Base-by-base conservation (phyloP, 1,140 invertebrate species). In the Amphibalanus amphitrite region DNA sequence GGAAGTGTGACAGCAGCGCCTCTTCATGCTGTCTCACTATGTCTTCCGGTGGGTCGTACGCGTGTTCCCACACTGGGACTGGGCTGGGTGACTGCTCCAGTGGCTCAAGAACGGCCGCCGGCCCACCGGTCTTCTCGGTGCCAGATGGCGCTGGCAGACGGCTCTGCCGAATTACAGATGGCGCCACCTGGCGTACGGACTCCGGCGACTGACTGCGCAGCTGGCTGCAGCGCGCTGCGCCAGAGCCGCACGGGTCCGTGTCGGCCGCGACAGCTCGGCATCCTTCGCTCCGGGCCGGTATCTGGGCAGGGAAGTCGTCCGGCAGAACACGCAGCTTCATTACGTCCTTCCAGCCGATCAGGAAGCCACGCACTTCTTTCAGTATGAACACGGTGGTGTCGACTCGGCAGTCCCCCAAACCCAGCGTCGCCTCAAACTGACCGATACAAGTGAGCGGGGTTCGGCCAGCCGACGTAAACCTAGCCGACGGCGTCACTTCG, bases 301-400 rank as follows among this genome's bases (percentile, higher is more conserved):
- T 25, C 25, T 72, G 68, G 30, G 69, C n/a, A 0, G 33, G 33
- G 29, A 70, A 70, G 26, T 72, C 47, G 29, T 33, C 17, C 0
- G 33, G 69, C 30, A 72, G 25, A 8, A 72, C 17, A 1, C 69
- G 30, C 28, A 72, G 47, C 0, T 64, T 26, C 67, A 70, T 28
- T 3, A 69, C 38, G 28, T 72, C 67, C 29, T 28, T 47, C 71
- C 71, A 72, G 38, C 33, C 59, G 1, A 70, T 10, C 17, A 70
- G 25, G 26, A 64, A 59, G 8, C 72, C 69, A 38, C 17, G 29
- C n/a, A 70, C 68, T 28, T 72, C 29, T 25, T 47, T 69, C 25
- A 72, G 26, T 29, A 72, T n/a, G n/a, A 20, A 29, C 26, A 70
- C 38, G 72, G 68, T 29, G 70, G 72, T 59, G 47, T 17, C 47